Evolutionary conservation across 2,113 vertebrate genomes (phyloP), one percentile per base, ranked within the genome.

Genomic region (Tenrec ecaudatus): DNA sequence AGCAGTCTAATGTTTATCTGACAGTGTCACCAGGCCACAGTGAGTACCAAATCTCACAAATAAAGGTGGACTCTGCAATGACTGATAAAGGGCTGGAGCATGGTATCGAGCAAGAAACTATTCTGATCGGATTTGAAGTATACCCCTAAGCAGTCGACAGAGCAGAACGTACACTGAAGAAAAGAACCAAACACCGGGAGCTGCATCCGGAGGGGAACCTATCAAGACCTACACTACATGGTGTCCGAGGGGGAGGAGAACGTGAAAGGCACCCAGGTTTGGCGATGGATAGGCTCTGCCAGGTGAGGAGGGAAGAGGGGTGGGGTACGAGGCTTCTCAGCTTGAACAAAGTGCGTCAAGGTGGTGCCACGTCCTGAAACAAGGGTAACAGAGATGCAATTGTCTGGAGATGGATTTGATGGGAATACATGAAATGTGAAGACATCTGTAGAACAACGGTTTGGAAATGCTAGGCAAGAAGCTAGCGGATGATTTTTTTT

Each of bases 381-480:
- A n/a, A 6, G 1, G 47, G 23, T 80, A 95, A 81, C 3, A 60
- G 1, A 77, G 33, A 31, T 7, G 14, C 17, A 38, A 81, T 53
- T 53, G 6, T 53, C 47, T 73, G 60, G 2, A 82, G 33, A 75
- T 1, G 12, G 3, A 31, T 43, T 16, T 29, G 64, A 36, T 38
- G 27, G 60, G 36, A 77, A 60, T 19, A 7, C 4, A 6, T 57
- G 23, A 86, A 58, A 62, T 25, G n/a, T 69, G 20, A 66, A 82
- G 31, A 47, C 20, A 6, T 31, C 38, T 64, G 29, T 1, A 62
- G 25, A 53, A 29, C 19, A 69, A 62, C 25, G 22, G 40, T 58
- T 71, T 82, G 53, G 66, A 89, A 93, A 89, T n/a, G 69, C 68
- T 43, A 12, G 76, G 57, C 71, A 43, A 31, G 77, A 80, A 89